Conservation (phyloP, 2,888 invertebrate species). For the Seladonia tumulorum region DNA sequence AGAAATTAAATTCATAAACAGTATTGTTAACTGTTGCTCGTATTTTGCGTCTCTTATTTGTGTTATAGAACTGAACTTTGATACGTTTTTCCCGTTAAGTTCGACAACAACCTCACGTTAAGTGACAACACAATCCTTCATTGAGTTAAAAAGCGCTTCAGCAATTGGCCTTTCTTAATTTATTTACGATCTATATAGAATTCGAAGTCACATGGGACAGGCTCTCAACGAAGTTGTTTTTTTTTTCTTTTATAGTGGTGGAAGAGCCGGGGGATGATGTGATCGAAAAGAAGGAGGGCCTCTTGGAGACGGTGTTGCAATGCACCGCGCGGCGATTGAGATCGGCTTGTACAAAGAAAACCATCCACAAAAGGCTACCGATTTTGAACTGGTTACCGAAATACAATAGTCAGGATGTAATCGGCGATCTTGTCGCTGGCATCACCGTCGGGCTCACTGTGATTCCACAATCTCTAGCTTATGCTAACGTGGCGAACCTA, state of each 20-base stretch:
- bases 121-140: background rate
- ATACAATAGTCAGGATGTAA: slow-evolving; percentile 89
- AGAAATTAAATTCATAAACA: background rate
- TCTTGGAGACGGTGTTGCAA: slow-evolving; percentile 79
- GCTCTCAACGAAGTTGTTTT: slow-evolving; percentile 17
- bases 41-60: background rate
- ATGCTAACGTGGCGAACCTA: slow-evolving; percentile 92
- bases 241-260: slow-evolving; percentile 75
- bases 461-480: slow-evolving; percentile 95
- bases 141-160: slow-evolving; percentile 11
- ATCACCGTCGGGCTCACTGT: slow-evolving; percentile 97
- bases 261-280: slow-evolving; percentile 80
- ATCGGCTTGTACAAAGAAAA: slow-evolving; percentile 88
- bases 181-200: background rate
- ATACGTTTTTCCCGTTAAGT: background rate
- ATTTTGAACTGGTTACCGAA: slow-evolving; percentile 91
- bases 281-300: slow-evolving; percentile 76
- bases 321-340: slow-evolving; percentile 85
- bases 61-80: slow-evolving; percentile 14
- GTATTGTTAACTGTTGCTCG: background rate
- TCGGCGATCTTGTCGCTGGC: slow-evolving; percentile 96
- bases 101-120: slow-evolving; percentile 1
- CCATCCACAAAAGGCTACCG: slow-evolving; percentile 90
- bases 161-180: slow-evolving; percentile 23
- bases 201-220: background rate